Conservation (phyloP, 2,113 vertebrate genomes). For the Cathartes aura region DNA sequence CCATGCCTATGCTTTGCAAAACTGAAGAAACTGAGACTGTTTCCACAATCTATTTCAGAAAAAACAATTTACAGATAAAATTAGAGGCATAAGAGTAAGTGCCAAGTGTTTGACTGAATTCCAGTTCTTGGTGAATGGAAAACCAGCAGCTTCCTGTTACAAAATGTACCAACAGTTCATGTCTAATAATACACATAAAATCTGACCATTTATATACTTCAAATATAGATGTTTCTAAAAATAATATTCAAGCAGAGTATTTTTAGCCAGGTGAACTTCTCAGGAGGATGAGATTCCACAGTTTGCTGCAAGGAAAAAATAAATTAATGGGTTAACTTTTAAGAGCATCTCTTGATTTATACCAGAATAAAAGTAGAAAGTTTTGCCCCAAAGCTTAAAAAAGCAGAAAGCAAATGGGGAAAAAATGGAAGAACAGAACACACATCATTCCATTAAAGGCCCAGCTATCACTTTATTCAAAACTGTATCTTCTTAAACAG, state of each 20-base stretch:
- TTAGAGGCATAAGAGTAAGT: slow-evolving; percentile 57
- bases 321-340: neutral
- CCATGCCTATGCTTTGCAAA: neutral
- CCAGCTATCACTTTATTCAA: neutral
- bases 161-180: slow-evolving; percentile 79
- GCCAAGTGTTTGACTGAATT: slow-evolving; percentile 77
- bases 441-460: neutral
- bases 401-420: neutral
- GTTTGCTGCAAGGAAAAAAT: neutral
- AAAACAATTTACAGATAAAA: slow-evolving; percentile 70
- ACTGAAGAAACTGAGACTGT: slow-evolving; percentile 47
- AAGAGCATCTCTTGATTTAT: neutral
- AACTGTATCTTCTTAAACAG: neutral
- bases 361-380: neutral
- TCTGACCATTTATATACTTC: slow-evolving; percentile 61
- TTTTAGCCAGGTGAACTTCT: slow-evolving; percentile 77
- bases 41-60: slow-evolving; percentile 69
- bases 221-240: slow-evolving; percentile 70
- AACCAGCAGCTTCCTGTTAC: slow-evolving; percentile 81
- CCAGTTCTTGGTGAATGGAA: slow-evolving; percentile 81
- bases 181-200: slow-evolving; percentile 74
- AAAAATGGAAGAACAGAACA: neutral
- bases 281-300: slow-evolving; percentile 26
- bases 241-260: slow-evolving; percentile 57
- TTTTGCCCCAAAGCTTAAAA: neutral